phyloP scores from a whole-genome alignment of 2,888 invertebrate species.

The Homarus gammarus region DNA sequence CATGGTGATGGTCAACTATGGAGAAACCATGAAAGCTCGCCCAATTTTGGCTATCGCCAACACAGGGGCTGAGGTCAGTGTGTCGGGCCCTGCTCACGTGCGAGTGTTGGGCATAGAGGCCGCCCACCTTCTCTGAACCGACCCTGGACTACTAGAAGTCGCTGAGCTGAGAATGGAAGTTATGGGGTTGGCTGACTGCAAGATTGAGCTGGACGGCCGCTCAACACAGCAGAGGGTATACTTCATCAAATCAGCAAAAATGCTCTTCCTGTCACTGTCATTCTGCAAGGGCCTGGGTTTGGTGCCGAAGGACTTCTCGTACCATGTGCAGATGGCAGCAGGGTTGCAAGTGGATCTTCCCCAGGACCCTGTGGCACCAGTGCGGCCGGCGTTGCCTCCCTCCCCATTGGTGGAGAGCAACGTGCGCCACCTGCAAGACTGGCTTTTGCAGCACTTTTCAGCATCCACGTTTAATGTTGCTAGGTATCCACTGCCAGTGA shows the following conservation, averaged over 20 bases:
- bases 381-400: neutral
- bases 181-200: too few relatives aligned
- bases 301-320: conserved; percentile 10
- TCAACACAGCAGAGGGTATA: neutral
- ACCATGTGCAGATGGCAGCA: too few relatives aligned
- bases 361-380: neutral
- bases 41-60: too few relatives aligned
- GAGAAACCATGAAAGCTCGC: too few relatives aligned
- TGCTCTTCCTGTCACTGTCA: neutral
- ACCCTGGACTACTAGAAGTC: neutral
- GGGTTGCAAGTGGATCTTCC: too few relatives aligned
- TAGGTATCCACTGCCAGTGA: neutral
- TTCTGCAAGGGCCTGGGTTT: neutral
- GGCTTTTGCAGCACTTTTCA: neutral
- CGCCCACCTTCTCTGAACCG: too few relatives aligned
- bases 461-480: neutral
- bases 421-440: neutral
- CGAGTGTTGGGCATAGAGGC: too few relatives aligned
- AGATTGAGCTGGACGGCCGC: too few relatives aligned
- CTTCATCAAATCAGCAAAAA: neutral
- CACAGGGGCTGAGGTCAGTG: too few relatives aligned
- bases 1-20: too few relatives aligned
- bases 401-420: neutral
- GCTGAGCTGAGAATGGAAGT: neutral
- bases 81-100: too few relatives aligned